Evolutionary conservation across 2,113 vertebrate genomes (phyloP), one percentile per base, ranked within the genome.

Genomic region (Atherinomorus stipes): DNA sequence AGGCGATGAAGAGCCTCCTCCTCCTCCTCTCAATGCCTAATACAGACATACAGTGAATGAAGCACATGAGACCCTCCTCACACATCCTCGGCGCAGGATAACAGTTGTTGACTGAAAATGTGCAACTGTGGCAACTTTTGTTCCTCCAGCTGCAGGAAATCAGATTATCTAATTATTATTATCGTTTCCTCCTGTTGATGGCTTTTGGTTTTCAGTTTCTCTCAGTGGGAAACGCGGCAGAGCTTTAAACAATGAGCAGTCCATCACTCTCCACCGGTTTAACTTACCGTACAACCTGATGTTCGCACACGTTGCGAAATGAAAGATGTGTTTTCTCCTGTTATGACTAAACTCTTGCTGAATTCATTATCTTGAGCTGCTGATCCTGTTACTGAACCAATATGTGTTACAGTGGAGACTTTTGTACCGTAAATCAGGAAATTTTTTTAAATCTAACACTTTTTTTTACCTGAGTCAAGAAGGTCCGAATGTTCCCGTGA

Each of bases 101-200:
- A 34, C 66, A 22, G 65, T 73, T 75, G 82, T 45, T 77, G 84
- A 83, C 61, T 49, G 71, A 89, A 64, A 59, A 84, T 59, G 51
- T 69, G 60, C 61, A 83, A 80, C 65, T 31, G 15, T 1, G 40
- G 56, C 40, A 53, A 25, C 67, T 62, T 68, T 11, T 73, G 25
- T 74, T 71, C 75, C 78, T 67, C 69, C 40, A 57, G 67, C 50
- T 72, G 77, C 34, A 68, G 60, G 64, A 76, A 40, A 52, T 76
- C 53, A 50, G 49, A 58, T 72, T 11, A 62, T 73, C 53, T 74
- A 13, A 75, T 64, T 68, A 50, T 64, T 45, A 56, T 69, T n/a
- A 56, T 61, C 54, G 18, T 50, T 59, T 42, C 31, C 16, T 13
- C 13, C 1, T 26, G 34, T 4, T 42, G 34, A 26, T n/a, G n/a